Conservation (phyloP, 2,888 invertebrate species). For the Acanthoscelides obtectus region DNA sequence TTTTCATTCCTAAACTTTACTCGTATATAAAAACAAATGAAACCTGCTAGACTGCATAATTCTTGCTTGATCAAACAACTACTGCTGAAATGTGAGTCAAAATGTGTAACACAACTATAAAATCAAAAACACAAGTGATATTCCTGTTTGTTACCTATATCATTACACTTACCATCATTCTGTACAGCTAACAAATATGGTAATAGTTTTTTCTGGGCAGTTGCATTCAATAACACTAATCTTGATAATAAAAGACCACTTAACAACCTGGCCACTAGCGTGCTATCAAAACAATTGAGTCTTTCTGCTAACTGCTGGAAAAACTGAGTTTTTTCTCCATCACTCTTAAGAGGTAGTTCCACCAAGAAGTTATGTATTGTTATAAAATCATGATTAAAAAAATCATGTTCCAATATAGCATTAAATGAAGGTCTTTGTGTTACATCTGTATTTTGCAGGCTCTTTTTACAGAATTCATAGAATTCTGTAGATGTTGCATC, state of each 20-base stretch:
- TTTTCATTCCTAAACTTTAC: no score
- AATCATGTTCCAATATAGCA: slow-evolving; percentile 64
- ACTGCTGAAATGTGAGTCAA: no score
- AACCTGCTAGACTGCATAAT: no score
- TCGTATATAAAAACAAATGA: no score
- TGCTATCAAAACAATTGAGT: slow-evolving; percentile 70
- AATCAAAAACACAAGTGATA: background rate
- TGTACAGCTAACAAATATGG: slow-evolving; percentile 65
- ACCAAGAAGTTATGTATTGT: slow-evolving; percentile 76
- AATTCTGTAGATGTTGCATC: slow-evolving; percentile 69
- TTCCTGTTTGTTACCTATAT: background rate
- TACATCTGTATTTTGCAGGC: slow-evolving; percentile 63
- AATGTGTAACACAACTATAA: background rate
- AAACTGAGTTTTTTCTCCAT: slow-evolving; percentile 71
- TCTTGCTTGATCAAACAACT: no score
- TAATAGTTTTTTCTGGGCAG: slow-evolving; percentile 68
- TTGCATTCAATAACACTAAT: slow-evolving; percentile 77
- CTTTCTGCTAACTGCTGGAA: slow-evolving; percentile 67
- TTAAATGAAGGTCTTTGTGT: slow-evolving; percentile 63
- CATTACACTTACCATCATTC: slow-evolving; percentile 54
- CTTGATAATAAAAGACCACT: slow-evolving; percentile 74
- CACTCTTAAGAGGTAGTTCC: slow-evolving; percentile 74
- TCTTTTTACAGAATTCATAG: slow-evolving; percentile 62
- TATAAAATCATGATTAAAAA: slow-evolving; percentile 83
- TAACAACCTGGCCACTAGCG: slow-evolving; percentile 76